phyloP scores from a whole-genome alignment of 2,888 invertebrate genomes.

The Trissolcus brochymenae region DNA sequence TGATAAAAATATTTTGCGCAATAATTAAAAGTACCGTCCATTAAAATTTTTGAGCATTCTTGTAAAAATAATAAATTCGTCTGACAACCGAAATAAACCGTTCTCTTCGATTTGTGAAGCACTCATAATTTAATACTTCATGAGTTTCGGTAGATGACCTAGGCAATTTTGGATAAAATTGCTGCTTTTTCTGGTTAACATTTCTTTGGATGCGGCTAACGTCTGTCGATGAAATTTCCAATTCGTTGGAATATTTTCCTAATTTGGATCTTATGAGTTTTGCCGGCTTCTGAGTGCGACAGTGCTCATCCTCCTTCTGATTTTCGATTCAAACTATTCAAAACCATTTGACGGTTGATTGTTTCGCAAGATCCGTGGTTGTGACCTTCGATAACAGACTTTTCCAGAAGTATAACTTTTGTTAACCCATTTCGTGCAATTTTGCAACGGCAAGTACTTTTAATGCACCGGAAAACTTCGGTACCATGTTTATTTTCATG shows the following conservation, averaged over 20 bases:
- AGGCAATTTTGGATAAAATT: neutral
- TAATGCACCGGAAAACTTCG: neutral
- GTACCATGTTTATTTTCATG: neutral
- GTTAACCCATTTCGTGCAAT: neutral
- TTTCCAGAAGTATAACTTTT: neutral
- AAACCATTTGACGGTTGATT: neutral
- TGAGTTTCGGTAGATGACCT: neutral
- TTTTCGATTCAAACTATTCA: neutral
- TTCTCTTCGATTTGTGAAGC: neutral
- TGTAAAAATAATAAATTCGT: neutral
- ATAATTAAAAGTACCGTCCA: neutral
- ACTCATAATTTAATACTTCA: neutral
- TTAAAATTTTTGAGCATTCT: neutral
- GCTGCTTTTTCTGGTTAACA: neutral
- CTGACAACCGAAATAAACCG: neutral
- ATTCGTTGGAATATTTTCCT: neutral
- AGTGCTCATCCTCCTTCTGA: neutral
- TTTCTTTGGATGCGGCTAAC: neutral
- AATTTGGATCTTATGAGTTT: conserved; percentile 1
- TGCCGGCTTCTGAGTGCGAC: neutral
- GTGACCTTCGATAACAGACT: neutral
- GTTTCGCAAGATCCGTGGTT: neutral
- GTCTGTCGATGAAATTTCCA: neutral
- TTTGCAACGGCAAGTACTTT: neutral
- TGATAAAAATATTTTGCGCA: conserved; percentile 1